phyloP scores from a whole-genome alignment of 2,888 invertebrate genomes.

The Muschampia plurimacula region DNA sequence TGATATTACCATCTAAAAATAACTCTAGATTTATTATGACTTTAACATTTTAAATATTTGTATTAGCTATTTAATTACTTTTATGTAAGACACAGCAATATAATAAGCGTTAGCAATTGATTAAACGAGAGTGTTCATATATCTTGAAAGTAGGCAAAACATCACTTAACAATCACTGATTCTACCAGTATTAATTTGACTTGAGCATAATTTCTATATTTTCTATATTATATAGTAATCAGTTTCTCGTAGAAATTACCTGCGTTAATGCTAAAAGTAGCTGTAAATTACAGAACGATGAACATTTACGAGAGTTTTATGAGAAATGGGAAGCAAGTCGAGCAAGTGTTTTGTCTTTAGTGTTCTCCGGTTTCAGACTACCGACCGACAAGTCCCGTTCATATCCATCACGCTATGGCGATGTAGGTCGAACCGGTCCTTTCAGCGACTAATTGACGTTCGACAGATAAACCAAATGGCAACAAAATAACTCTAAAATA shows the following conservation, averaged over 20 bases:
- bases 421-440: conserved; percentile 70
- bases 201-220: neutral
- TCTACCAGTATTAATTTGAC: neutral
- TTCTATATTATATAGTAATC: neutral
- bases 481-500: conserved; percentile 46
- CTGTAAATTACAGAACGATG: conserved; percentile 22
- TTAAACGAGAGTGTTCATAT: no score
- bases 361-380: conserved; percentile 53
- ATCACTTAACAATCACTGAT: no score
- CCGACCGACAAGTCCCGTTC: conserved; percentile 57
- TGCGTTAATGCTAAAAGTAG: neutral
- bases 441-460: conserved; percentile 75
- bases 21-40: neutral
- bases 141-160: no score
- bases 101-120: neutral
- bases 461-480: conserved; percentile 61
- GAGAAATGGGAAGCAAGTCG: conserved; percentile 49
- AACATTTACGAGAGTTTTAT: conserved; percentile 22
- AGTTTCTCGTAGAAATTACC: neutral
- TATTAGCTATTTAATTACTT: neutral
- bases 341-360: conserved; percentile 51
- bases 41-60: neutral
- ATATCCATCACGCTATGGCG: conserved; percentile 63
- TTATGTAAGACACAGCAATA: neutral
- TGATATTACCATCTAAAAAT: conserved; percentile 10